Base-by-base conservation (phyloP, 2,888 invertebrate species). In the Dioctria rufipes region DNA sequence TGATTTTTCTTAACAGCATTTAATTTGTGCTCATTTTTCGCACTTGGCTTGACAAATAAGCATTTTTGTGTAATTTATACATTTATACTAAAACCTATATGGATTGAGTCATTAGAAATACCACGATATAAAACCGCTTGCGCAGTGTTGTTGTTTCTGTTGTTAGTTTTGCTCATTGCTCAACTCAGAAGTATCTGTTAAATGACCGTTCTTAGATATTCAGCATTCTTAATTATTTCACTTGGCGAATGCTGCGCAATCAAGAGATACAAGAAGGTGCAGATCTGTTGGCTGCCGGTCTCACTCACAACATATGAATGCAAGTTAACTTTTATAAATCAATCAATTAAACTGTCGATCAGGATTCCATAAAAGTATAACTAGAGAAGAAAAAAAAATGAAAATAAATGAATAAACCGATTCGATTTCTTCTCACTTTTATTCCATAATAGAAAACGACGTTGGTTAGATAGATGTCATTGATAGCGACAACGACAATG, bases 271-370 rank as follows among this genome's bases (percentile, higher is more conserved):
- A 37, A 58, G 60, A 54, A 43, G 25, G 6, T 51, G 58, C 46
- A 25, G 9, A 8, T 13, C 46, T 43, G 61, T 11, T 49, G 25
- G 25, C 39, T n/a, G 61, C 9, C 2, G 61, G 8, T 1, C 61
- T 5, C 60, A 60, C 13, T 8, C 42, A 40, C 51, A 66, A 51
- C 78, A 78, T n/a, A n/a, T 66, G 78, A 66, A 78, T 78, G 79
- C 67, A 79, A 79, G 66, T 79, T 78, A 11, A 51, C 79, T 80
- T 80, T 69, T 80, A 80, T 80, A 80, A 80, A 80, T 80, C 79
- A 80, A 80, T 80, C 79, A 80, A 80, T 80, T 80, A 80, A 80
- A 61, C 67, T 80, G 79, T 80, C 79, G 69, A 80, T 69, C 69
- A 80, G 69, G 79, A 25, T 80, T 61, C 79, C 69, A 80, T 80